Evolutionary conservation across 2,797 vertebrate genomes (phyloP).

Genomic region (Rachycentron canadum): DNA sequence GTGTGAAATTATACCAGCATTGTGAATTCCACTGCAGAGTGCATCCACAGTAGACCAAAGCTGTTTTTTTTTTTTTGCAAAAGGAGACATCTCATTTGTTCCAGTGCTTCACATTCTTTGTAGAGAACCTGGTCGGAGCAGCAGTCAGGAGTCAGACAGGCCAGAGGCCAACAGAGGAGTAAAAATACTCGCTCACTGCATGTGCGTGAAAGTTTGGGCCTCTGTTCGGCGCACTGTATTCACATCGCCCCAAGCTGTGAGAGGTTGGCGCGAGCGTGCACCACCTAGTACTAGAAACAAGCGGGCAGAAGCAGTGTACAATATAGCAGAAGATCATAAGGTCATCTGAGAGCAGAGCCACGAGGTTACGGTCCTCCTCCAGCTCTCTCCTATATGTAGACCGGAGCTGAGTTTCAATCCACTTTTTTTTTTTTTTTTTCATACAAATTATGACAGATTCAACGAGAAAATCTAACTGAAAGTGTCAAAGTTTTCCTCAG

Average conservation of each 20-base stretch:
- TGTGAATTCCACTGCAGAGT: conserved; percentile 37
- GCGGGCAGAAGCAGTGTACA: conserved; percentile 6
- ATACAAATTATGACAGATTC: conserved; percentile 31
- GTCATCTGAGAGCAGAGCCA: conserved; percentile 53
- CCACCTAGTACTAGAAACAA: conserved; percentile 39
- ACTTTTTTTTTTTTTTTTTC: conserved; percentile 23
- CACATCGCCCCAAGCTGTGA: conserved; percentile 51
- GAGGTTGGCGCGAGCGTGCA: conserved; percentile 45
- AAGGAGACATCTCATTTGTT: conserved; percentile 61
- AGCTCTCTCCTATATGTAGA: conserved; percentile 43
- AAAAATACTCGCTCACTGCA: conserved; percentile 10
- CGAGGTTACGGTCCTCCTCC: conserved; percentile 48
- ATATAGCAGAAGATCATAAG: conserved; percentile 13
- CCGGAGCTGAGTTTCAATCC: neutral
- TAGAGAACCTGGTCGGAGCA: conserved; percentile 50
- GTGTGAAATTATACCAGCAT: conserved; percentile 22
- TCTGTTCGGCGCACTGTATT: conserved; percentile 29
- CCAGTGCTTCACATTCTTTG: conserved; percentile 32
- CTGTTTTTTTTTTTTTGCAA: conserved; percentile 24
- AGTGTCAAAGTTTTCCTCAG: conserved; percentile 8
- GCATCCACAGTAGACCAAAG: conserved; percentile 32
- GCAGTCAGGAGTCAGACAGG: conserved; percentile 43
- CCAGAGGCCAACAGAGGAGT: conserved; percentile 52
- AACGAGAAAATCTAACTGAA: neutral
- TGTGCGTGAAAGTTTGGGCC: conserved; percentile 23